Base-by-base conservation (phyloP, 2,113 vertebrate genomes). In the Vanacampus margaritifer region DNA sequence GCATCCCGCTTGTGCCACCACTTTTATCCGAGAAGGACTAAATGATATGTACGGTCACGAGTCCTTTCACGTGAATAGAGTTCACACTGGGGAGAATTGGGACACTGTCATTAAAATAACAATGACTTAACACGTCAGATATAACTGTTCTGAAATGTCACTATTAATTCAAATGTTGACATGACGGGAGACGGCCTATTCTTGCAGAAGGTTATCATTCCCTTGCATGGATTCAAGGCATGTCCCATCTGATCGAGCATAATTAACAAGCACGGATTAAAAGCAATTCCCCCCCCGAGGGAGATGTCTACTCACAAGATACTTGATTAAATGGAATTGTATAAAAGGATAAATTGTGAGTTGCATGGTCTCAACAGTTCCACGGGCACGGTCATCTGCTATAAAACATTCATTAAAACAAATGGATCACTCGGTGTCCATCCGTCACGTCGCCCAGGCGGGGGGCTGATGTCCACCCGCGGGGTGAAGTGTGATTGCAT, bases 311-410 rank as follows among this genome's bases (percentile, higher is more conserved):
- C 78, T 84, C 79, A 82, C 84, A 89, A 87, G 90, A 90, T 88
- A 87, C 89, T 87, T 89, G 90, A 92, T 89, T 90, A 81, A 89
- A 89, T 81, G 72, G 84, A 89, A 86, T 87, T 62, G 81, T 80
- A 83, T 76, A 72, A 87, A 89, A 84, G 57, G 67, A 91, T 88
- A 81, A 87, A 88, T 75, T 56, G 66, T 79, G 82, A 84, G 76
- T 81, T 71, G 69, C 73, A 79, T 60, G 71, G 86, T 73, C 72
- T 83, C 80, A 79, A 89, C 62, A 67, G 72, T 86, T 78, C 79
- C 81, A 79, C 67, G 69, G 69, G 76, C 59, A 65, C 50, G 77
- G 71, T 75, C 67, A 80, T 83, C 76, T 78, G 73, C 71, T 51
- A 70, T 79, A 64, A 37, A 75, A 59, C 56, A 51, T 83, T 87